Conservation (phyloP, 2,113 vertebrate species). For the rabbit (Oryctolagus cuniculus) region DNA sequence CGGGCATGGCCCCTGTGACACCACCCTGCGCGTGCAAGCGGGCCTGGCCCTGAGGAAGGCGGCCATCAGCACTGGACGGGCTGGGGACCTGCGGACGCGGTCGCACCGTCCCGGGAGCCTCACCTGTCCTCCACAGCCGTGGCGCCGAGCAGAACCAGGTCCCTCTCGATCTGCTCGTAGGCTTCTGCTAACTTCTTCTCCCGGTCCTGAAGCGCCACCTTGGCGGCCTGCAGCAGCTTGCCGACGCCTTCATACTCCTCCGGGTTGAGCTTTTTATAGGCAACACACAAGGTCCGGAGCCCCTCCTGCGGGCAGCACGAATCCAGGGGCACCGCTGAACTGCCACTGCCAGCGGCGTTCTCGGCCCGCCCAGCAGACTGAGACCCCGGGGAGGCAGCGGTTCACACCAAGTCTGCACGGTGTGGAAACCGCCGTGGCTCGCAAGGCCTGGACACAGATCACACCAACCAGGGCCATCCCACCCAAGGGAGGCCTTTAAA, state of each 20-base stretch:
- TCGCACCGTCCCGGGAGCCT: fast-evolving
- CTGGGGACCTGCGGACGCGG: no score
- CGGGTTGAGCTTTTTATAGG: constrained; percentile 91
- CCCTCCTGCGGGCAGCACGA: constrained; percentile 91
- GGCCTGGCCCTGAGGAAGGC: not conserved
- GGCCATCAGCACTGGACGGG: no score
- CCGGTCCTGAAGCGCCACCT: constrained; percentile 94
- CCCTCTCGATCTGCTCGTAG: constrained; percentile 95
- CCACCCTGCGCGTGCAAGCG: fast-evolving
- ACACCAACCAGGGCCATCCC: no score
- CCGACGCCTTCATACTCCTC: constrained; percentile 90
- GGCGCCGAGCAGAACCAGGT: constrained; percentile 95
- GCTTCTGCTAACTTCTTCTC: constrained; percentile 95
- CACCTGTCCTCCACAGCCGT: constrained; percentile 98
- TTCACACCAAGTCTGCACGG: not conserved
- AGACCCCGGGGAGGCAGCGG: not conserved
- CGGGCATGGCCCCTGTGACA: fast-evolving
- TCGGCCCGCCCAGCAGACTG: fast-evolving
- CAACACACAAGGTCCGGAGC: constrained; percentile 95
- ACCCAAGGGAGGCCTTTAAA: not conserved
- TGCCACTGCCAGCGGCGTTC: fast-evolving
- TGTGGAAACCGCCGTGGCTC: no score
- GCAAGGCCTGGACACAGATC: no score
- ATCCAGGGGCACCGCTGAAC: not conserved
- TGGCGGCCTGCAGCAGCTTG: constrained; percentile 90